Evolutionary conservation across 2,888 invertebrate genomes (phyloP), one percentile per base, ranked within the genome.

Genomic region (Baronia brevicornis): DNA sequence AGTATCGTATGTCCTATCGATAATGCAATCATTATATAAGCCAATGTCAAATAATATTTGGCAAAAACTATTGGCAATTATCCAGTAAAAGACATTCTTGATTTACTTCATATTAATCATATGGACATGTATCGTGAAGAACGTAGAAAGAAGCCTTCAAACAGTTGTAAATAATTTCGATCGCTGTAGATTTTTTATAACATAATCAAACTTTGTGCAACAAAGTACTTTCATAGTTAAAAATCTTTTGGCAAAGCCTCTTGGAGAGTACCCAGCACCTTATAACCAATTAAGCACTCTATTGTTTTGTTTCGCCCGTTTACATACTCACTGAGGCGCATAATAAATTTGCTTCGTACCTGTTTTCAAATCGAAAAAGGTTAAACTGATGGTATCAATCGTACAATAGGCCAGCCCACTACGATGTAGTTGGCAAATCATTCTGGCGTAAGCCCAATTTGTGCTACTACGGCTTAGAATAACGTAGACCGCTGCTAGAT

Each of bases 381-480:
- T 52, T 55, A 43, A 48, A 51, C 52, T 51, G 51, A 60, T 60
- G 51, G 48, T 55, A 60, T 62, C 54, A 58, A 59, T 62, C 47
- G 55, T 46, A 53, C 41, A 44, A 58, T 65, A 69, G 67, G 67
- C 60, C 61, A 54, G 49, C 51, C 53, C 50, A 61, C 60, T 67
- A 60, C 55, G 56, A 46, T 67, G 60, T 57, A 63, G 54, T 71
- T 78, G 73, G 72, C 75, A 70, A 52, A 40, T 39, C 42, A 47
- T 33, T 48, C 60, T 75, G 75, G 78, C 78, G 49, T 46, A 51
- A 49, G 46, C 66, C 73, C 74, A 79, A 75, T 64, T 67, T 63
- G 60, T 54, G 54, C 58, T 50, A 58, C 56, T 62, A 57, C 48
- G 65, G 65, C 41, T 44, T 44, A 48, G 50, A 51, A 57, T 42